Base-by-base conservation (phyloP, 2,113 vertebrate species). In the Corythornis vintsioides region DNA sequence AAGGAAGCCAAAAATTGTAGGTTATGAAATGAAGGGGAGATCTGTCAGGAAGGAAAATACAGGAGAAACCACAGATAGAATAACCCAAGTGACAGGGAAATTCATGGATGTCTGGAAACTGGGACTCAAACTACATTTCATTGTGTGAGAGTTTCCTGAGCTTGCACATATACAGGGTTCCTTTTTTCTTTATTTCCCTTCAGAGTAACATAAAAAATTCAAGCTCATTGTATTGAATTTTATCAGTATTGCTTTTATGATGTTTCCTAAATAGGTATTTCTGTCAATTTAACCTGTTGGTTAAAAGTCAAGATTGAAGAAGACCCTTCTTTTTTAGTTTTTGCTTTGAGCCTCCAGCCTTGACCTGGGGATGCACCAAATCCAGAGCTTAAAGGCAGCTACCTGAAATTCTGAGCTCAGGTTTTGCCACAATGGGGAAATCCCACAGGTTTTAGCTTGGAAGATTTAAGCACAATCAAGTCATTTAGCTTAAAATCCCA, bases 1-100 rank as follows among this genome's bases (percentile, higher is more conserved):
- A 28, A 92, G 92, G 89, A 96, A 95, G 95, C 94, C 94, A 92
- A 95, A 94, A 96, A 48, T 18, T 55, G 33, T 52, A 17, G 42
- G 77, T 89, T 94, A 87, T 85, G 81, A 92, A 95, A 92, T 40
- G 91, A 90, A 83, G 42, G 73, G 42, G 75, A 92, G 91, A 95
- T 89, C 75, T 95, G 89, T 63, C 87, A 96, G 84, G 48, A 80
- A 83, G 82, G 75, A 89, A 93, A 94, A 95, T 74, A 71, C 43
- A 42, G 75, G 56, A 94, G 92, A 92, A 94, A 95, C 84, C 87
- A 85, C 75, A 90, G 78, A 90, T 35, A 61, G 81, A 92, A 55
- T 52, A 92, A 87, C n/a, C n/a, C 33, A 43, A 92, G 43, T 63
- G 71, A 93, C 74, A 83, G 53, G 40, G 78, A 87, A 93, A 93